These are phyloP conservation scores for Sandelia bainsii DNA, from an alignment of 2,797 vertebrate genomes.

Conservation along the genomic window DNA sequence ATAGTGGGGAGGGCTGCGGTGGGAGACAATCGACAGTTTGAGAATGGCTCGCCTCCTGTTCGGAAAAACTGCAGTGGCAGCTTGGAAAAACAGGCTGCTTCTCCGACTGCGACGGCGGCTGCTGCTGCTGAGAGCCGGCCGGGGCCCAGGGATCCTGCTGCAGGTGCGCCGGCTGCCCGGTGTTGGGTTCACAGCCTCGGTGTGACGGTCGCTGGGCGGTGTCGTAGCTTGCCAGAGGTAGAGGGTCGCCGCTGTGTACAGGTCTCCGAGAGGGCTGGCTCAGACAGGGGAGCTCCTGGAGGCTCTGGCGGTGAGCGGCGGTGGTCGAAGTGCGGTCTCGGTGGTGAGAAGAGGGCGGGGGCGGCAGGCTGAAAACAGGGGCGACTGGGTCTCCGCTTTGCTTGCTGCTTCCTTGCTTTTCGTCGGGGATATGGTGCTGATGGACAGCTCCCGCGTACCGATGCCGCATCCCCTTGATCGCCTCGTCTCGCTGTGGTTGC, in stretches of 20 bases:
- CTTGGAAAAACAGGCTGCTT: conserved; percentile 78
- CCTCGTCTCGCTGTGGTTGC: conserved; percentile 81
- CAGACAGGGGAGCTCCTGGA: conserved; percentile 83
- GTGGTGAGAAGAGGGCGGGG: conserved; percentile 84
- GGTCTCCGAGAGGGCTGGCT: conserved; percentile 78
- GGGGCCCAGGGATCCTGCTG: conserved; percentile 83
- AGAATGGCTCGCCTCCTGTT: conserved; percentile 75
- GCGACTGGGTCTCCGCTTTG: conserved; percentile 75
- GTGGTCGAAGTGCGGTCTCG: conserved; percentile 76
- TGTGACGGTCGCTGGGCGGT: conserved; percentile 73
- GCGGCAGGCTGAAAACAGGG: conserved; percentile 84
- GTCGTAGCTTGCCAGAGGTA: conserved; percentile 74
- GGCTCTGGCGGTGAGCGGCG: conserved; percentile 79
- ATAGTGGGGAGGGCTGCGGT: conserved; percentile 82
- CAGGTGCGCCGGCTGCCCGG: conserved; percentile 70
- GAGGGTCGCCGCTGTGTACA: conserved; percentile 73
- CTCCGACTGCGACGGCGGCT: conserved; percentile 61
- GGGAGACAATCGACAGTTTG: conserved; percentile 66
- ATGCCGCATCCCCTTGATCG: conserved; percentile 84
- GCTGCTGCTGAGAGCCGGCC: conserved; percentile 67
- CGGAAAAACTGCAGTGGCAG: conserved; percentile 84
- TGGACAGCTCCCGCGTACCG: conserved; percentile 83
- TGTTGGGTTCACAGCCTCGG: conserved; percentile 54
- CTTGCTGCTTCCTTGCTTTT: conserved; percentile 62
- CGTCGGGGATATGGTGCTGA: conserved; percentile 79